A percentile compares a stretch with the other conserved stretches of the same genome.
Conservation (phyloP, 2,888 invertebrate species). For the Trichogramma evanescens region DNA sequence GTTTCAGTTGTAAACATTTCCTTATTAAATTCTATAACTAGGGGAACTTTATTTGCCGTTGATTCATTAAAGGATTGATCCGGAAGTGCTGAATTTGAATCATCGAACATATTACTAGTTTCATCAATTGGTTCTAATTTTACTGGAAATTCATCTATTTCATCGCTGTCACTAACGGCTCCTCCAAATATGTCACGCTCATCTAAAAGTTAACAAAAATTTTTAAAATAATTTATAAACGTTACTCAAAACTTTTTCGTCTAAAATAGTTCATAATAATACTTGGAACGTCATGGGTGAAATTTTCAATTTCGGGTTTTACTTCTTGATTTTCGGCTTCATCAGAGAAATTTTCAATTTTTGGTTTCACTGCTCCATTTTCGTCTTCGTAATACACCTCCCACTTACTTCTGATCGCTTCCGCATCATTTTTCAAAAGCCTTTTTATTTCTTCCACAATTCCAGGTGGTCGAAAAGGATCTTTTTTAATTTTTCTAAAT, state of each 20-base stretch:
- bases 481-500: constrained; percentile 94
- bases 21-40: constrained; percentile 58
- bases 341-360: constrained; percentile 40
- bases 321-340: constrained; percentile 48
- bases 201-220: constrained; percentile 44
- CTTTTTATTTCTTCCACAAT: constrained; percentile 97
- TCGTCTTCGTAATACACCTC: constrained; percentile 86
- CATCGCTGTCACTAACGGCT: constrained; percentile 83
- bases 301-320: too few relatives aligned
- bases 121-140: constrained; percentile 76
- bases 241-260: not conserved
- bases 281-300: constrained; percentile 34
- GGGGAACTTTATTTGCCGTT: constrained; percentile 37
- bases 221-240: constrained; percentile 3
- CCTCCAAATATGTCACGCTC: constrained; percentile 89
- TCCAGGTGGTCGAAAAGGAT: constrained; percentile 94
- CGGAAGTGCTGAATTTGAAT: constrained; percentile 52
- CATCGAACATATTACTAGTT: constrained; percentile 65
- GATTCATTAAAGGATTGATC: constrained; percentile 18
- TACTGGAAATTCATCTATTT: constrained; percentile 62
- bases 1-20: constrained; percentile 53
- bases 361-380: constrained; percentile 49
- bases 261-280: not conserved
- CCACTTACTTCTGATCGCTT: constrained; percentile 82
- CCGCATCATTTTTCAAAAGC: constrained; percentile 82